A percentile compares a stretch with the other conserved stretches of the same genome.
These are phyloP conservation scores for Atta texana DNA, from an alignment of 1,140 invertebrate genomes.

Conservation along the genomic window DNA sequence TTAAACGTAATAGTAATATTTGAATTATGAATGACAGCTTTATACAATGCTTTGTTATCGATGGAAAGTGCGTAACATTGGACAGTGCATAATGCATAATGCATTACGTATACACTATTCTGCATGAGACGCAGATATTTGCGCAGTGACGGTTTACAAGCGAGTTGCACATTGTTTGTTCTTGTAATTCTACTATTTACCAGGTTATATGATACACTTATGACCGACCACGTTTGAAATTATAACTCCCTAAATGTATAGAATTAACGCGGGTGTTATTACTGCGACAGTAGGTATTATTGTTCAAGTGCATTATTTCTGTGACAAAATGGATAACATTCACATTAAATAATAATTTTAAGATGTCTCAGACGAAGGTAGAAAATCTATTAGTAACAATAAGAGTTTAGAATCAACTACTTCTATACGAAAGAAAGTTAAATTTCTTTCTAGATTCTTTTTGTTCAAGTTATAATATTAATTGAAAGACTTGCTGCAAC, in stretches of 20 bases:
- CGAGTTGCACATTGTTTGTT: conserved; percentile 48
- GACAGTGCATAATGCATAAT: conserved; percentile 53
- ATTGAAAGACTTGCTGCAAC: no score
- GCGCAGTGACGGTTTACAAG: conserved; percentile 52
- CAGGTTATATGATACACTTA: conserved; percentile 39
- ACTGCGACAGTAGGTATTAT: neutral
- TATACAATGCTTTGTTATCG: neutral
- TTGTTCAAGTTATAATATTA: neutral
- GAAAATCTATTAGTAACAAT: neutral
- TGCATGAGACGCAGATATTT: conserved; percentile 55
- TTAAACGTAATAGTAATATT: conserved; percentile 32
- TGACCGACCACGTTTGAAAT: conserved; percentile 6
- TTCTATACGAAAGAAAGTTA: neutral
- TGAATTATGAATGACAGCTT: conserved; percentile 20
- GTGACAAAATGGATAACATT: neutral
- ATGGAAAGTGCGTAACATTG: conserved; percentile 43
- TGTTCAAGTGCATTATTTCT: conserved; percentile 6
- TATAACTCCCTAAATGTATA: conserved; percentile 21
- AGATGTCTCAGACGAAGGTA: neutral
- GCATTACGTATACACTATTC: conserved; percentile 37
- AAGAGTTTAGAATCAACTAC: neutral
- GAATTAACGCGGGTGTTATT: conserved; percentile 14
- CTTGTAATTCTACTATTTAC: conserved; percentile 58
- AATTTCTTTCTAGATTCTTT: neutral
- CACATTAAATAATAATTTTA: neutral